Base-by-base conservation (phyloP, 2,888 invertebrate genomes). In the Meiosimyza decipiens region DNA sequence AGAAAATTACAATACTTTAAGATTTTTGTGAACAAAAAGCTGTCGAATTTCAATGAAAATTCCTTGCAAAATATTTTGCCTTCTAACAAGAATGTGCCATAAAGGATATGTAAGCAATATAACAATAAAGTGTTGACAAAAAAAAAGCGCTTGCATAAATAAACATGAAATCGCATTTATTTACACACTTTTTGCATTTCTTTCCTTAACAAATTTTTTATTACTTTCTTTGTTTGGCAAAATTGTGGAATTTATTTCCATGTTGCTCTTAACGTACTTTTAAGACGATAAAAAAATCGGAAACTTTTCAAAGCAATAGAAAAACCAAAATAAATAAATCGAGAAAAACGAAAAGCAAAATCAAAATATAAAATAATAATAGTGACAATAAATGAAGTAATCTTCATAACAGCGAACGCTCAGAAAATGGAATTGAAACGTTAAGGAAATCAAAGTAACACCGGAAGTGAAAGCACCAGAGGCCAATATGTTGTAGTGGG, bases 1-100 rank as follows among this genome's bases (percentile, higher is more conserved):
- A 51, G 49, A 67, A 51, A 72, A 72, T 72, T 67, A 54, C 62
- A 67, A 62, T 54, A 62, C 62, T 72, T 67, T 72, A 71, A 72
- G 60, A 40, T 71, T 62, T 72, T 72, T 60, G n/a, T 47, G 16
- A 13, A 60, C 49, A 55, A 49, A 55, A 11, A 12, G 18, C 40
- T 66, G 66, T 60, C 51, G 66, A 72, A 52, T 60, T 70, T 70
- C 69, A 70, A 70, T 70, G 62, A 33, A 62, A 70, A 67, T 51
- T 70, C 62, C 50, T 51, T 13, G 7, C 13, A 49, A 55, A 70
- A 59, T 51, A 68, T 59, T 13, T 28, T 7, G 40, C 40, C 51
- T 52, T 6, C 13, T 15, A 59, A 18, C 18, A 57, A 47, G 28
- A 33, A 68, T 50, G 28, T n/a, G 22, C 40, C 33, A 63, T 22